Base-by-base conservation (phyloP, 2,113 vertebrate species). In the Aegithalos caudatus region DNA sequence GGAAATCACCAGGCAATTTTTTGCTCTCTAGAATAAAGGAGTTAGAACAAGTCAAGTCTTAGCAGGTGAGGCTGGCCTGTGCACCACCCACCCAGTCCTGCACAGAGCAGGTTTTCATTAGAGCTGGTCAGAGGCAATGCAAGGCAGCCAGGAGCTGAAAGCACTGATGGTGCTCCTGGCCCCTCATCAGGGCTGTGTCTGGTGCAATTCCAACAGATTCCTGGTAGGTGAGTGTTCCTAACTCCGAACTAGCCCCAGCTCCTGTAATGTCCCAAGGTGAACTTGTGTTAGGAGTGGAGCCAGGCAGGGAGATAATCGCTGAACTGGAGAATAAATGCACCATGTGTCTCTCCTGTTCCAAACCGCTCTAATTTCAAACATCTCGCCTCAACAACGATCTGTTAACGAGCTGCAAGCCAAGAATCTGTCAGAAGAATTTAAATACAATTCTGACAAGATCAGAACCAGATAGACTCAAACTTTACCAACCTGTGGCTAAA, bases 371-470 rank as follows among this genome's bases (percentile, higher is more conserved):
- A 93, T 95, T 94, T 95, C 95, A 91, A 95, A 90, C 74, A 94
- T 95, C 93, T 95, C 84, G 85, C 90, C 54, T 96, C 95, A 88
- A 69, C 92, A 54, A 64, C 92, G 92, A 95, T 96, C 96, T 96
- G 96, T 90, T 96, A 95, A 62, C 20, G 22, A 86, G 27, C 79
- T 77, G 79, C 79, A 35, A 89, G 96, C 96, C 95, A 97, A 96
- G 92, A 96, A 97, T 77, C 94, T 95, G 93, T 94, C 95, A 96
- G 87, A 66, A 90, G 79, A 69, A 95, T 88, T 96, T 88, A 91
- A 94, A 90, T 93, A 95, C 94, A 94, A 90, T 88, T 91, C 94
- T 95, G 94, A 94, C 91, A 77, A 71, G 87, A 96, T 80, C 84
- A 62, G 70, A 88, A 82, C 54, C 65, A 88, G 87, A 92, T 58